phyloP scores from a whole-genome alignment of 2,113 vertebrate genomes.

The Oophaga pumilio region DNA sequence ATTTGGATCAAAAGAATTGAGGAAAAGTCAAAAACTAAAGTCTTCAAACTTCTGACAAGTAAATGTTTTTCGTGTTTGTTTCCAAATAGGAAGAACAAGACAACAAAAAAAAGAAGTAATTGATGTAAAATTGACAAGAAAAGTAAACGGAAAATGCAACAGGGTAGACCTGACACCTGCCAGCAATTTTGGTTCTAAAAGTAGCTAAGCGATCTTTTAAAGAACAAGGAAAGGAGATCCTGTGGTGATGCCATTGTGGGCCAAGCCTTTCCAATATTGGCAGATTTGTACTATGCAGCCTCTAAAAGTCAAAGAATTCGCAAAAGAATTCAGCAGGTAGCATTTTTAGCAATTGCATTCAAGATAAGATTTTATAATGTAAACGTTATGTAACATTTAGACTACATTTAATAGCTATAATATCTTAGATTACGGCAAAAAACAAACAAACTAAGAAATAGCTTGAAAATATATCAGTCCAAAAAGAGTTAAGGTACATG shows the following conservation, averaged over 20 bases:
- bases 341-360: neutral
- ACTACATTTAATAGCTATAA: too few species aligned
- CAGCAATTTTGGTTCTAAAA: neutral
- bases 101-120: neutral
- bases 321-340: neutral
- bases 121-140: neutral
- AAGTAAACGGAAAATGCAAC: neutral
- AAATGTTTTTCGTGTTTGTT: slow-evolving; percentile 1
- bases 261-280: neutral
- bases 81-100: neutral
- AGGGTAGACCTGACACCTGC: neutral
- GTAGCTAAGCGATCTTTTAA: neutral
- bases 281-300: neutral
- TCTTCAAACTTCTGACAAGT: slow-evolving; percentile 21
- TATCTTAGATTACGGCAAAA: too few species aligned
- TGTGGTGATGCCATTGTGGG: neutral
- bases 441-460: too few species aligned
- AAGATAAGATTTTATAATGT: neutral
- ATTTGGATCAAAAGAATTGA: slow-evolving; percentile 32
- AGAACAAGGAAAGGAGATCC: neutral
- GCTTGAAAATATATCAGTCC: too few species aligned
- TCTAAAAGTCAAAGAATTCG: neutral
- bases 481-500: too few species aligned
- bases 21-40: neutral
- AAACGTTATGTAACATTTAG: too few species aligned